Conservation (phyloP, 2,888 invertebrate genomes). For the Napeogenes inachia region DNA sequence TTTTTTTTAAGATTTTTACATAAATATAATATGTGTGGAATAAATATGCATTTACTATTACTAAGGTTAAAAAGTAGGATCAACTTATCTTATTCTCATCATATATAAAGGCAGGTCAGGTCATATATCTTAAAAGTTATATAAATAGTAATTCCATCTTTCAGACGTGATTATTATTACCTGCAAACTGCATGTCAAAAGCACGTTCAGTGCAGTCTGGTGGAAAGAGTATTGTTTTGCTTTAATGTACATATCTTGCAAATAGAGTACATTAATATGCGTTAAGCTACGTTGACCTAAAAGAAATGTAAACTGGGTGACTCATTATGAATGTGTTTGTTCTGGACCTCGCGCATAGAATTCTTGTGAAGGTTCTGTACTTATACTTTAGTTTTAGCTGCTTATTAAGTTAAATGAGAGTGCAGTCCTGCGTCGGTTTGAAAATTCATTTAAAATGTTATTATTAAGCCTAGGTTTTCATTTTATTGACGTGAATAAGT, state of each 20-base stretch:
- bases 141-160: no score
- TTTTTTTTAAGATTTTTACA: no score
- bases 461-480: no score
- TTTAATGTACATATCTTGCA: conserved; percentile 7
- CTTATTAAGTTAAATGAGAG: background rate
- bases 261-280: conserved; percentile 12
- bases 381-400: background rate
- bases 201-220: background rate
- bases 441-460: no score
- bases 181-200: conserved; percentile 3
- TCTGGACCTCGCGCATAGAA: conserved; percentile 5
- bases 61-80: no score
- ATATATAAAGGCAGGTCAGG: no score
- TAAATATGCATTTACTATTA: no score
- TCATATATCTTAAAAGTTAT: no score
- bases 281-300: conserved; percentile 14
- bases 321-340: conserved; percentile 11
- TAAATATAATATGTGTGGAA: no score
- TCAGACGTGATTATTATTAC: background rate
- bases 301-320: conserved; percentile 14
- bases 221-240: background rate
- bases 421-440: no score
- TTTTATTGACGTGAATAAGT: no score
- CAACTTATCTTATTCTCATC: no score
- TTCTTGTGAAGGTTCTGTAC: conserved; percentile 1